Evolutionary conservation across 35 echinoderm and acorn worm genomes (phyloP), one percentile per base, ranked within the genome.

Genomic region (Apostichopus californicus): DNA sequence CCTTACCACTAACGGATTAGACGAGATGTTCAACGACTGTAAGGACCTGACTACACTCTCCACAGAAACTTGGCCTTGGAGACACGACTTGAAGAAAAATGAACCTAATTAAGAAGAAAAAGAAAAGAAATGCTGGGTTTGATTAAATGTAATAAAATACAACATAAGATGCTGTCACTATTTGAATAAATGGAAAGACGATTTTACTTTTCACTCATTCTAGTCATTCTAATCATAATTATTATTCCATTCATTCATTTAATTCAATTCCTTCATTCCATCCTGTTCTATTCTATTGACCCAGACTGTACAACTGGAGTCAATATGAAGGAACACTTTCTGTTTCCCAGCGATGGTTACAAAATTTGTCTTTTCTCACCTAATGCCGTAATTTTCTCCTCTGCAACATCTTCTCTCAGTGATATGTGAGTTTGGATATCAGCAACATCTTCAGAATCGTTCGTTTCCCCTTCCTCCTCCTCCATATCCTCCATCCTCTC

Each of bases 371-470:
- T 80, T 6, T 17, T 54, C 92, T 78, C 79, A 97, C 96, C 96
- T 97, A 97, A 93, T 86, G 91, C 64, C 21, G 92, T 20, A 9
- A 82, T 58, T 73, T 93, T 92, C 56, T 96, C 95, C 78, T 96
- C 95, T 55, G 95, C 88, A 1, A 97, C 46, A 80, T 89, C 90
- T 59, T 91, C 91, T 80, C 89, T 93, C 57, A 98, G 88, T 20
- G 79, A 81, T 55, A 95, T 23, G 23, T 80, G 95, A 64, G 94
- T 95, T 86, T 93, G 89, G 5, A 95, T 55, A 13, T 77, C 82
- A 23, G 83, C 73, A 87, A 75, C 60, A 23, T 80, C 34, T 92
- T 87, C 75, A 66, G 18, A 57, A 5, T 78, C 81, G 78, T 94
- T 77, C n/a, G 26, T 79, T 23, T 34, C 72, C 11, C 84, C 75